Evolutionary conservation across 1,140 invertebrate species (phyloP).

Genomic region (Zaprionus ghesquierei): DNA sequence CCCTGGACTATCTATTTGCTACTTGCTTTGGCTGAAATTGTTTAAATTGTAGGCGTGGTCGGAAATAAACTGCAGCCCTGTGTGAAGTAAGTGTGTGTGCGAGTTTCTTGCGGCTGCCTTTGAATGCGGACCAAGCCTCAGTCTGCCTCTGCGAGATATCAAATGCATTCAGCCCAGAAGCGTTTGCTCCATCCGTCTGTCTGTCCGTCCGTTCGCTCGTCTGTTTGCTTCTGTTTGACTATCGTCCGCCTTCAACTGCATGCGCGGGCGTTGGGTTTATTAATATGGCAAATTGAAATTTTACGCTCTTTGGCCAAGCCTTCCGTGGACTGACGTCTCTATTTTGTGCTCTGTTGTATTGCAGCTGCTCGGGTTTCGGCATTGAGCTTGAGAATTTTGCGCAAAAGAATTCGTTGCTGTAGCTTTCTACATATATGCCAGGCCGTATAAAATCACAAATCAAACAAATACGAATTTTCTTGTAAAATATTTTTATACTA

Average conservation of each 20-base stretch:
- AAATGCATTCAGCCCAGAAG: not conserved
- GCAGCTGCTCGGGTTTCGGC: not conserved
- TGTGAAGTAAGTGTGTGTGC: not conserved
- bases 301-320: slow-evolving; percentile 54
- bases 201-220: not conserved
- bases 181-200: not conserved
- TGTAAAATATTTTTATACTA: no score
- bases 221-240: slow-evolving; percentile 44
- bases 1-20: not conserved
- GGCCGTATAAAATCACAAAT: no score
- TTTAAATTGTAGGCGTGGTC: slow-evolving; percentile 68
- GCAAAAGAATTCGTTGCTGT: no score
- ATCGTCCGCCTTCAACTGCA: slow-evolving; percentile 47
- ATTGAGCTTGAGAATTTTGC: not conserved
- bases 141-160: slow-evolving; percentile 4
- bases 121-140: not conserved
- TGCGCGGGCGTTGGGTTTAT: slow-evolving; percentile 59
- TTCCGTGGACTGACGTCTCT: slow-evolving; percentile 4
- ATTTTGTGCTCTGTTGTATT: slow-evolving; percentile 19
- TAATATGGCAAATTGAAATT: slow-evolving; percentile 79
- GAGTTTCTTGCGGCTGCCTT: slow-evolving; percentile 23
- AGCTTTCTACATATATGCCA: no score
- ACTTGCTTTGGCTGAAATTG: slow-evolving; percentile 55
- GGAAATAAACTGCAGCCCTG: not conserved
- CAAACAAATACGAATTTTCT: no score